Evolutionary conservation across 2,797 vertebrate species (phyloP), one percentile per base, ranked within the genome.

Genomic region (Benthosema pterotum): DNA sequence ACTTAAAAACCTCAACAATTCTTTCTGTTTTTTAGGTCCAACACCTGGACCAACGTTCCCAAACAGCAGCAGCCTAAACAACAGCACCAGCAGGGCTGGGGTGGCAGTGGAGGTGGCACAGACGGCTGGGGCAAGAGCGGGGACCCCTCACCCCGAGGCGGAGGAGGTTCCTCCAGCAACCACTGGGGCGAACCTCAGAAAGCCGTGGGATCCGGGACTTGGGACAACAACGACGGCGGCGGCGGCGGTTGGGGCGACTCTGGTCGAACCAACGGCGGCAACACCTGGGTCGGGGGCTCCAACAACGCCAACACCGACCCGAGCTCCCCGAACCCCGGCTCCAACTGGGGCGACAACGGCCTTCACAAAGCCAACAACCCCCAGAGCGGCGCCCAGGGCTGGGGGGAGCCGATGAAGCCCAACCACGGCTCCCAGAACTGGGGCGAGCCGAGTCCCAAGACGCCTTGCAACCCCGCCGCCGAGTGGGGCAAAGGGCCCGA

Each of bases 141-240:
- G 9, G 95, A 97, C 2, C 81, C 87, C 55, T 66, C n/a, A n/a
- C n/a, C 86, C 0, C 92, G 94, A 79, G 89, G 94, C 78, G 89
- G 83, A 59, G 83, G 83, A n/a, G n/a, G n/a, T n/a, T n/a, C n/a
- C n/a, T 18, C 67, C 42, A 80, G 32, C 65, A 96, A 94, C 91
- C 96, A 97, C 68, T 99, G 97, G 97, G 94, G 91, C 1, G 96
- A 97, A 67, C 63, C 91, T 17, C 94, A 94, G 74, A 98, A 97
- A 80, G 55, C 68, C 11, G 90, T 94, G 11, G 91, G 92, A 72
- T 95, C 96, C 0, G 93, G 86, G 81, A 90, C 94, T n/a, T 98
- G 96, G 82, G 96, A 97, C 72, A 90, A 86, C 0, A 91, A 94
- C 82, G 94, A 94, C 1, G 96, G 98, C 81, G n/a, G n/a, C 93